These are phyloP conservation scores for Campylomormyrus tamandua DNA, from an alignment of 2,113 vertebrate species.

Conservation along the genomic window DNA sequence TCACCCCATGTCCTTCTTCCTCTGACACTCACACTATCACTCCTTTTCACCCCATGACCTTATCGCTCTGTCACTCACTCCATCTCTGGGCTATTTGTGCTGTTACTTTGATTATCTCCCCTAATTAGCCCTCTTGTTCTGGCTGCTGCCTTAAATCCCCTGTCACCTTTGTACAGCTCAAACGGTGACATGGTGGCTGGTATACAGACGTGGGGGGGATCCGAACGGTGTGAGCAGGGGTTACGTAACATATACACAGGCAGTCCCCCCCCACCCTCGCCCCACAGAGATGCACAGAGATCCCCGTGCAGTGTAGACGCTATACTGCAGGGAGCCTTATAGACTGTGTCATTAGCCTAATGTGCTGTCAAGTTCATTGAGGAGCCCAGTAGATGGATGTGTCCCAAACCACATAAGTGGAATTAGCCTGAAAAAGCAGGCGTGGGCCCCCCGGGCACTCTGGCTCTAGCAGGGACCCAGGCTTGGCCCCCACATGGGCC, in stretches of 20 bases:
- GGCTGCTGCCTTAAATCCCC: not conserved
- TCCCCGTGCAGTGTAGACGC: not conserved
- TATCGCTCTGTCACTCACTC: not conserved
- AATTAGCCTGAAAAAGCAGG: not conserved
- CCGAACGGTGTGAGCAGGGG: not conserved
- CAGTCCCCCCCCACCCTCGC: not conserved
- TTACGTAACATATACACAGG: not conserved
- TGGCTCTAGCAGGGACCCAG: not conserved
- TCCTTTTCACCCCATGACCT: too few relatives aligned
- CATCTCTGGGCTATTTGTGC: not conserved
- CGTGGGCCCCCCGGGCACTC: not conserved
- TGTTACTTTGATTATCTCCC: not conserved
- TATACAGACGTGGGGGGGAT: not conserved
- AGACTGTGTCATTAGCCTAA: not conserved
- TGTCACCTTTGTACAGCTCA: not conserved
- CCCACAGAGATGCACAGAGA: not conserved
- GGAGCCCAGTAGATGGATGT: not conserved
- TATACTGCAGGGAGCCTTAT: not conserved
- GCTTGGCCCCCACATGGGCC: not conserved
- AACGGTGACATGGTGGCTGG: not conserved
- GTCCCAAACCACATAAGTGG: not conserved
- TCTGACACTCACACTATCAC: too few relatives aligned
- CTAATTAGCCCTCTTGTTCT: not conserved
- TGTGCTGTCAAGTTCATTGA: not conserved
- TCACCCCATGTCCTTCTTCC: too few relatives aligned